Base-by-base conservation (phyloP, 2,888 invertebrate species). In the Napeogenes inachia region DNA sequence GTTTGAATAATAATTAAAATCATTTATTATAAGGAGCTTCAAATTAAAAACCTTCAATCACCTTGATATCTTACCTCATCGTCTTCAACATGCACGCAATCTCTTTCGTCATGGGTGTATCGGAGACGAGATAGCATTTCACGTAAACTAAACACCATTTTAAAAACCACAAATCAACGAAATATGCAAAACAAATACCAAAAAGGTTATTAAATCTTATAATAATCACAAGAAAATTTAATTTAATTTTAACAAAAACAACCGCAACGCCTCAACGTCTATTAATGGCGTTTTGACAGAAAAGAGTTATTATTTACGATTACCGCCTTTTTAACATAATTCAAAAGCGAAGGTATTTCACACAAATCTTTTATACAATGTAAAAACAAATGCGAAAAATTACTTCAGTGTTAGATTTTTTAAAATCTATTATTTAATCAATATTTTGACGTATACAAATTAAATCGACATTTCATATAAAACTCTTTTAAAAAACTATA, bases 131-230 rank as follows among this genome's bases (percentile, higher is more conserved):
- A 81, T 70, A 90, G 70, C 73, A 87, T 84, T 68, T 86, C 87
- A 73, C 84, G 81, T 68, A 89, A 78, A 80, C 81, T 81, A 71
- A 89, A 89, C 81, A 89, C 79, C 84, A 86, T 87, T 50, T 55
- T 59, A 59, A 59, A 33, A 47, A 42, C 45, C 32, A 59, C 45
- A 56, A 47, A 63, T 30, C 50, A 56, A 12, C 13, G 32, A 10
- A 38, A 50, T 4, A 4, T 8, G 45, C 32, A 54, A 33, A 59
- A 4, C 30, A n/a, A 59, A 50, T 50, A 3, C 8, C 50, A 50
- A 30, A 50, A 30, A 5, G 13, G 4, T 30, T 50, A 30, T 50
- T 30, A 12, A 30, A 30, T 50, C 21, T 30, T 2, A 30, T 13
- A 58, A 47, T 13, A 50, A 50, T 30, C 10, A 30, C n/a, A 35